These are phyloP conservation scores for Emberiza fucata DNA, from an alignment of 2,113 vertebrate species.

Conservation along the genomic window DNA sequence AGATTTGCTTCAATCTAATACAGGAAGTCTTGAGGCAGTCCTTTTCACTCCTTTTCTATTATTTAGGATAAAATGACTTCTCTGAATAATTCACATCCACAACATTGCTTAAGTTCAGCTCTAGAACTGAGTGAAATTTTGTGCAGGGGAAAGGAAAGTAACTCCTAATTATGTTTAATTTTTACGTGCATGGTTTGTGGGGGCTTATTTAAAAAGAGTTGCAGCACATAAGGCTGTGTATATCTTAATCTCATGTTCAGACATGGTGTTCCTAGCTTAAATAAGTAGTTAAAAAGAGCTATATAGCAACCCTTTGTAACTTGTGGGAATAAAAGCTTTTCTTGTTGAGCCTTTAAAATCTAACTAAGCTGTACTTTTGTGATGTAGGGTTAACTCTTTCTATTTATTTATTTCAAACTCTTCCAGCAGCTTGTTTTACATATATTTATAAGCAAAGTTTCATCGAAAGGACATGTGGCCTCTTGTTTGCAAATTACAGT, in stretches of 20 bases:
- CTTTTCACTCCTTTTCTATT: background rate
- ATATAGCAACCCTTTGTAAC: background rate
- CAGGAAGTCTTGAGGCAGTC: background rate
- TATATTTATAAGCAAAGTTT: constrained; percentile 50
- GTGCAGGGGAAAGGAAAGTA: background rate
- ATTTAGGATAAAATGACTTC: background rate
- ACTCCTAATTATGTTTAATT: background rate
- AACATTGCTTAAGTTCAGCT: background rate
- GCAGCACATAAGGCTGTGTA: background rate
- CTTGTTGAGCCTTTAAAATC: background rate
- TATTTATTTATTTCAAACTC: constrained; percentile 54
- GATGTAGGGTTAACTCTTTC: background rate
- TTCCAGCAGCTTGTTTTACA: constrained; percentile 57
- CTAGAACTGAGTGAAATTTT: background rate
- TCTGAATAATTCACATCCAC: background rate
- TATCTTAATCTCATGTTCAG: constrained; percentile 12
- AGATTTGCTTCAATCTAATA: background rate
- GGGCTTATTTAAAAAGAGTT: background rate
- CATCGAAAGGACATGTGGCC: constrained; percentile 51
- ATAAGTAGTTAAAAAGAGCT: background rate
- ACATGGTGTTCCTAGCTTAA: background rate
- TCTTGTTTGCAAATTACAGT: constrained; percentile 53
- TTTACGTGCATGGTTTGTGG: background rate
- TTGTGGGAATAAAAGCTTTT: constrained; percentile 1
- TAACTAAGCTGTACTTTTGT: background rate